phyloP scores from a whole-genome alignment of 2,888 invertebrate genomes.

The Eledona agricola region DNA sequence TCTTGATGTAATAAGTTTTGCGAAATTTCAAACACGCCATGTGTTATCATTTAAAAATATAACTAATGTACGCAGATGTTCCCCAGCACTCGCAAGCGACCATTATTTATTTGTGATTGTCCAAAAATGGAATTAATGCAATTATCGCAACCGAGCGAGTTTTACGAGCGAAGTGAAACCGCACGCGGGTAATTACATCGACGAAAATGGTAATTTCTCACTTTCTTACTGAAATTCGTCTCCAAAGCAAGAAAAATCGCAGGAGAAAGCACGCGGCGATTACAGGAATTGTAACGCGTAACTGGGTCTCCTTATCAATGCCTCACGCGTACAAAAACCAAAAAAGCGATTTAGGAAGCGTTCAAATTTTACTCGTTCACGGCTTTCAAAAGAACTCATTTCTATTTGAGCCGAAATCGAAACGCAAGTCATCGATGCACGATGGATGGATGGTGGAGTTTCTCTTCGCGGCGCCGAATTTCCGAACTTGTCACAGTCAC shows the following conservation, averaged over 20 bases:
- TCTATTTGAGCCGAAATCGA: conserved; percentile 33
- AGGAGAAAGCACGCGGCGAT: conserved; percentile 15
- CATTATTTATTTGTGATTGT: too few species aligned
- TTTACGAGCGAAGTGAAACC: conserved; percentile 12
- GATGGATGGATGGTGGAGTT: too few species aligned
- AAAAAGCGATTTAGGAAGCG: too few species aligned
- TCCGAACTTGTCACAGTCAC: too few species aligned
- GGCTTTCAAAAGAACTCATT: conserved; percentile 22
- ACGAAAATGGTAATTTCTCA: conserved; percentile 17
- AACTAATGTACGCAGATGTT: too few species aligned
- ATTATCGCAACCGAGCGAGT: too few species aligned
- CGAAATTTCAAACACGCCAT: conserved; percentile 9
- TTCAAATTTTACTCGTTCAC: conserved; percentile 9
- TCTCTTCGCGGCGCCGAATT: too few species aligned
- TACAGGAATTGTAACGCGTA: conserved; percentile 19
- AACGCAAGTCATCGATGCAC: conserved; percentile 35
- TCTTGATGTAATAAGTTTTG: conserved; percentile 11
- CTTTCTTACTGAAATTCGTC: conserved; percentile 22
- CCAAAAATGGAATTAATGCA: too few species aligned
- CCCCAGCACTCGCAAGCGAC: too few species aligned
- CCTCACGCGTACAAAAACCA: conserved; percentile 1
- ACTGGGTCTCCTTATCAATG: conserved; percentile 11
- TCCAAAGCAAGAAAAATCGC: conserved; percentile 6
- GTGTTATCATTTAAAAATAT: conserved; percentile 12
- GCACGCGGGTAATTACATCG: conserved; percentile 8